A percentile compares a stretch with the other conserved stretches of the same genome.
phyloP scores from a whole-genome alignment of 2,888 invertebrate species.

The Lampropteryx suffumata region DNA sequence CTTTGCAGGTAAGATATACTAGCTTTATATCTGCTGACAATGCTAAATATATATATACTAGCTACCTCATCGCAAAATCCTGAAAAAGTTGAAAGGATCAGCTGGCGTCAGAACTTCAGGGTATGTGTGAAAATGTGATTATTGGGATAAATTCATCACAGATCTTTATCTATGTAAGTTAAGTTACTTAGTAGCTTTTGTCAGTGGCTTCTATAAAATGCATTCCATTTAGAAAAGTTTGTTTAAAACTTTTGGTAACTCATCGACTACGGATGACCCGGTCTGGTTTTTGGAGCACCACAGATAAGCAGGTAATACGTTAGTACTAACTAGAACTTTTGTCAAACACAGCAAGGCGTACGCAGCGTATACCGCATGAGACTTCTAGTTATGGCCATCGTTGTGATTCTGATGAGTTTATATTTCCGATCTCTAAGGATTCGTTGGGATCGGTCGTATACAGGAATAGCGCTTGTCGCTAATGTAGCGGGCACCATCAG shows the following conservation, averaged over 20 bases:
- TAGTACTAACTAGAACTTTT: constrained; percentile 1
- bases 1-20: constrained; percentile 52
- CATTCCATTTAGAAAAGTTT: no score
- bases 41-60: no score
- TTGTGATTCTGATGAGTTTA: neutral
- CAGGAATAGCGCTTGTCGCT: neutral
- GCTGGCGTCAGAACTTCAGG: no score
- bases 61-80: no score
- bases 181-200: no score
- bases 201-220: no score
- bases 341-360: neutral
- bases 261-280: neutral
- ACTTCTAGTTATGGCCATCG: neutral
- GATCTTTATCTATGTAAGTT: no score
- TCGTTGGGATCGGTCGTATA: neutral
- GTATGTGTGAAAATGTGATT: no score
- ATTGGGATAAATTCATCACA: no score
- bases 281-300: neutral
- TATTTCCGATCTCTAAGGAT: neutral
- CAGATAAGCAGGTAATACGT: neutral
- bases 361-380: constrained; percentile 1
- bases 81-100: no score
- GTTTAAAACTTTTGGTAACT: no score
- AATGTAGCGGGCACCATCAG: neutral
- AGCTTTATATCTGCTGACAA: neutral